Percentiles rank a stretch among this genome's conserved stretches.
Evolutionary conservation across 2,888 invertebrate genomes (phyloP).

Genomic region (Aphodius sticticus): DNA sequence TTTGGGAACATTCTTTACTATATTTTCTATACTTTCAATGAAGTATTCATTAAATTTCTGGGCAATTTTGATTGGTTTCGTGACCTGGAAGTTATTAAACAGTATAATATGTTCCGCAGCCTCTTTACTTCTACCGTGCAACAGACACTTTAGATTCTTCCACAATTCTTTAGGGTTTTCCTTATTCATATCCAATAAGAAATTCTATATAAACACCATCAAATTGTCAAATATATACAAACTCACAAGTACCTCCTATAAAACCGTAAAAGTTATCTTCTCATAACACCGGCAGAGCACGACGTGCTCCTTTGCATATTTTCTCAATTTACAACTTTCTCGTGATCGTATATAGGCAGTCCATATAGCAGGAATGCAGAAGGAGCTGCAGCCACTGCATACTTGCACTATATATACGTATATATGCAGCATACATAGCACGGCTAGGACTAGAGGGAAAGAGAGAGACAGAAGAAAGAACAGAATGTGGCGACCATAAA

Average conservation of each 20-base stretch:
- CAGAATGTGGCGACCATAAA: neutral
- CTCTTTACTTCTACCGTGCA: no score
- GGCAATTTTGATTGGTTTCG: no score
- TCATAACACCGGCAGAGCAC: neutral
- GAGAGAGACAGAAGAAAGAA: neutral
- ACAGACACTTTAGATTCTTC: no score
- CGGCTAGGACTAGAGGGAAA: neutral
- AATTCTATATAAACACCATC: no score
- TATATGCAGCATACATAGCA: neutral
- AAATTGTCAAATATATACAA: neutral
- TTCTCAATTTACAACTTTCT: neutral
- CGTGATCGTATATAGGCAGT: neutral
- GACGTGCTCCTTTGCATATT: neutral
- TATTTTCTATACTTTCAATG: no score
- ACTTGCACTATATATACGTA: neutral
- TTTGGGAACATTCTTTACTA: no score
- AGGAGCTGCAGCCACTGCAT: neutral
- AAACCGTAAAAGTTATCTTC: neutral
- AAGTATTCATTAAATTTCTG: no score
- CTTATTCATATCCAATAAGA: no score
- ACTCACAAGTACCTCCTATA: neutral
- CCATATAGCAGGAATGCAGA: neutral
- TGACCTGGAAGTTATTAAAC: no score
- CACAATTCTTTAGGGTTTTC: no score
- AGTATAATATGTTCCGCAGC: no score